phyloP scores from a whole-genome alignment of 2,888 invertebrate species.

The Lycophotia porphyrea region DNA sequence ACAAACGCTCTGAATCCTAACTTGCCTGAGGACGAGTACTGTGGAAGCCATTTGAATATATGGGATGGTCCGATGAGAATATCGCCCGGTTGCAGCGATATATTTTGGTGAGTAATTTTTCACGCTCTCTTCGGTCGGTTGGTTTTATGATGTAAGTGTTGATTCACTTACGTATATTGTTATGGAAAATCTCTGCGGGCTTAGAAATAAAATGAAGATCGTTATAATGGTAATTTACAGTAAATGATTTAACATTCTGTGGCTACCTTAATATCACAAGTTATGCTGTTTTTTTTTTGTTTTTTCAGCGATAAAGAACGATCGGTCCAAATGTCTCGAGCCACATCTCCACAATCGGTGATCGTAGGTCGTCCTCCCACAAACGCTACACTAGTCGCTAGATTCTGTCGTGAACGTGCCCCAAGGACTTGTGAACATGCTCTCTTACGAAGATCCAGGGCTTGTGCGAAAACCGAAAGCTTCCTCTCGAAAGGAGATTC shows the following conservation, averaged over 20 bases:
- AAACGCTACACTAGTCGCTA: conserved; percentile 94
- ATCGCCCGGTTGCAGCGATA: conserved; percentile 94
- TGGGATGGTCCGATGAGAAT: conserved; percentile 96
- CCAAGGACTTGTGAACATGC: conserved; percentile 96
- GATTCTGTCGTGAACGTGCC: conserved; percentile 95
- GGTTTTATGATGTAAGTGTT: conserved; percentile 46
- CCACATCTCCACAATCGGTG: conserved; percentile 87
- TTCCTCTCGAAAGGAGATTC: conserved; percentile 95
- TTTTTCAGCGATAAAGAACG: conserved; percentile 86
- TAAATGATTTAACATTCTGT: not conserved
- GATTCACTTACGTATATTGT: conserved; percentile 30
- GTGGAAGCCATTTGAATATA: conserved; percentile 95
- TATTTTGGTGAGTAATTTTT: conserved; percentile 92
- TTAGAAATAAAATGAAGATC: not conserved
- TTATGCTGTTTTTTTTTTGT: not conserved
- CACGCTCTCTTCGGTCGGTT: conserved; percentile 6
- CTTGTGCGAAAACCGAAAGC: conserved; percentile 95
- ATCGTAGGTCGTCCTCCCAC: conserved; percentile 91
- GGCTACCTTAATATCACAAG: not conserved
- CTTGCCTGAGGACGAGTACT: conserved; percentile 93
- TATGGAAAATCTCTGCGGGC: not conserved
- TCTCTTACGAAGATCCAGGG: conserved; percentile 92
- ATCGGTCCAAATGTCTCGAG: conserved; percentile 87
- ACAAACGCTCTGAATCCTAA: conserved; percentile 91
- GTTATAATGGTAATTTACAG: not conserved